phyloP scores from a whole-genome alignment of 2,888 invertebrate species.

The Yponomeuta evonymella region DNA sequence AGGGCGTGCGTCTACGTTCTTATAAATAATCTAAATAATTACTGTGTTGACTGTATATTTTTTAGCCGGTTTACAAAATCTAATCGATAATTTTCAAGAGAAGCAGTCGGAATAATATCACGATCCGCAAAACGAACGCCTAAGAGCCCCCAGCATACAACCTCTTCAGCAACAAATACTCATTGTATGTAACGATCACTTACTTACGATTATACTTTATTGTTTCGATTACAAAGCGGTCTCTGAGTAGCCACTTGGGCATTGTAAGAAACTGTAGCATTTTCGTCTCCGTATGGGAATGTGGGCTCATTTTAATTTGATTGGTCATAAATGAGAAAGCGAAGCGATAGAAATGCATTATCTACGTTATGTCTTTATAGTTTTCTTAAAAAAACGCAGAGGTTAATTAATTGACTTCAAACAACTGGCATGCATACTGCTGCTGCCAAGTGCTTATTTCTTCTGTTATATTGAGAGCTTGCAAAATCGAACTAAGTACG shows the following conservation, averaged over 20 bases:
- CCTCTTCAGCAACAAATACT: constrained; percentile 42
- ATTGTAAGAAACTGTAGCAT: constrained; percentile 64
- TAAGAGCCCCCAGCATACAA: constrained; percentile 43
- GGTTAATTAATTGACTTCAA: not conserved
- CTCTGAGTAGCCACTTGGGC: constrained; percentile 40
- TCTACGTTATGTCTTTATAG: no score
- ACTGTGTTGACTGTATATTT: no score
- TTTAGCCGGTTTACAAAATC: no score
- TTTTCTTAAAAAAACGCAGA: not conserved
- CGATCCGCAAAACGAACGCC: constrained; percentile 15
- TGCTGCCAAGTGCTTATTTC: not conserved
- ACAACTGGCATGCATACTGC: not conserved
- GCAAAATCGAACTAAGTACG: not conserved
- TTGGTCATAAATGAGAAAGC: not conserved
- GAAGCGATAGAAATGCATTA: constrained; percentile 18
- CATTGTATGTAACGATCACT: constrained; percentile 44
- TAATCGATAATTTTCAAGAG: not conserved
- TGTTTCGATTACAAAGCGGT: constrained; percentile 51
- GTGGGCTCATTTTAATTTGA: constrained; percentile 37
- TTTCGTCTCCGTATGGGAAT: constrained; percentile 55
- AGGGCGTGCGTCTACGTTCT: no score
- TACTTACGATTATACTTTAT: constrained; percentile 42
- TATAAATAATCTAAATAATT: no score
- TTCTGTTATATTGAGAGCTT: not conserved
- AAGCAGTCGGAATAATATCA: not conserved